Evolutionary conservation across 2,888 invertebrate species (phyloP).

Genomic region (Drosophila fungiperda): DNA sequence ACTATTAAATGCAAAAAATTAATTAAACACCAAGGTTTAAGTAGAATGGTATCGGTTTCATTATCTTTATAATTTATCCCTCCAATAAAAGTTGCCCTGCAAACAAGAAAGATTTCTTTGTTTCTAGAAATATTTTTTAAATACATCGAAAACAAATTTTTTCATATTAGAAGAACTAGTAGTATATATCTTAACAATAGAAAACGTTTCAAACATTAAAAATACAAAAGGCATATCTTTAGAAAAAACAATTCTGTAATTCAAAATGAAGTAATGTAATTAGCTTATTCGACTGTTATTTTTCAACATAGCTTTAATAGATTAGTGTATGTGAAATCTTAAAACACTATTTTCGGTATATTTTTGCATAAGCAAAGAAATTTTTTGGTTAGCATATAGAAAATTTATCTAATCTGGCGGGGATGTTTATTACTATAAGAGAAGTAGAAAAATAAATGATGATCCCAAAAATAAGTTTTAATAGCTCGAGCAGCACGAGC

Average conservation of each 20-base stretch:
- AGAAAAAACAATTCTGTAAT: background rate
- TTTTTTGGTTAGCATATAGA: background rate
- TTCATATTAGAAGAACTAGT: background rate
- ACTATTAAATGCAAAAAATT: too few relatives aligned
- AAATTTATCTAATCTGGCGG: slow-evolving; percentile 3
- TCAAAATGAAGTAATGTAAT: background rate
- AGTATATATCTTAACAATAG: background rate
- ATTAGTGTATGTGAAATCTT: too few relatives aligned
- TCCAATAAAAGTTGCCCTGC: background rate
- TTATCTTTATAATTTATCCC: background rate
- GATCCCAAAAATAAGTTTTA: slow-evolving; percentile 14
- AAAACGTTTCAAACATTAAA: background rate
- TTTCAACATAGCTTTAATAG: too few relatives aligned
- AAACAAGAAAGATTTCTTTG: background rate
- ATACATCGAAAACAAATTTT: background rate
- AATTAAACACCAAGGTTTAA: background rate
- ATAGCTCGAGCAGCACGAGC: slow-evolving; percentile 13
- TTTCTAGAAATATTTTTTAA: background rate
- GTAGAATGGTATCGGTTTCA: background rate
- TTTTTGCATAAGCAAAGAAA: background rate
- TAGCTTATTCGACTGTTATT: too few relatives aligned
- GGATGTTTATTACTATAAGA: slow-evolving; percentile 1
- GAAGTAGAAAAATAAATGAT: background rate
- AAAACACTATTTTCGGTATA: background rate
- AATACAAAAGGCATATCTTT: background rate